These are phyloP conservation scores for Araneus ventricosus DNA, from an alignment of 1,140 invertebrate species.

Conservation along the genomic window DNA sequence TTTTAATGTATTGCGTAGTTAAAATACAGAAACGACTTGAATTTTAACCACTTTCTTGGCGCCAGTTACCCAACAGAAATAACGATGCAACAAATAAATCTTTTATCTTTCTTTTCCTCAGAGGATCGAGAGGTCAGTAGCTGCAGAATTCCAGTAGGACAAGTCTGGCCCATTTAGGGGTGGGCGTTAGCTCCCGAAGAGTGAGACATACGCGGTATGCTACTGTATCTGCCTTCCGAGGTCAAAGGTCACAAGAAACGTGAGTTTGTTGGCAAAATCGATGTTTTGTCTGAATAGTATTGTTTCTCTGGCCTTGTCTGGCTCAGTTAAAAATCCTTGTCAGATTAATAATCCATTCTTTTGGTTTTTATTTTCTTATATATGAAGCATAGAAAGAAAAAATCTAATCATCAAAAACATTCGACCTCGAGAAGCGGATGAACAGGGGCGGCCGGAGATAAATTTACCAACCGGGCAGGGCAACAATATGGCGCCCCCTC, in stretches of 20 bases:
- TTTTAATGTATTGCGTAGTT: constrained; percentile 10
- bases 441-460: too few species aligned
- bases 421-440: too few species aligned
- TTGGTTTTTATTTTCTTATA: too few species aligned
- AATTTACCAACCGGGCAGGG: too few species aligned
- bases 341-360: too few species aligned
- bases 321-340: too few species aligned
- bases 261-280: background rate
- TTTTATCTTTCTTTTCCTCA: background rate
- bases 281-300: background rate
- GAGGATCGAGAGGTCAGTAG: constrained; percentile 1
- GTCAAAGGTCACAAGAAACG: background rate
- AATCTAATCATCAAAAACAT: too few species aligned
- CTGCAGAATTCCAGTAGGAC: constrained; percentile 10
- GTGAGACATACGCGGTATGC: background rate
- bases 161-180: background rate
- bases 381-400: too few species aligned
- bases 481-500: too few species aligned
- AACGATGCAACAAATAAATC: constrained; percentile 6
- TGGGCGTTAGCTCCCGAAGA: background rate
- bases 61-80: background rate
- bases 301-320: background rate
- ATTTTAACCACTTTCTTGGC: constrained; percentile 17
- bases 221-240: background rate
- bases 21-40: constrained; percentile 3